Conservation (phyloP, 2,888 invertebrate species). For the Tenthredo notha region DNA sequence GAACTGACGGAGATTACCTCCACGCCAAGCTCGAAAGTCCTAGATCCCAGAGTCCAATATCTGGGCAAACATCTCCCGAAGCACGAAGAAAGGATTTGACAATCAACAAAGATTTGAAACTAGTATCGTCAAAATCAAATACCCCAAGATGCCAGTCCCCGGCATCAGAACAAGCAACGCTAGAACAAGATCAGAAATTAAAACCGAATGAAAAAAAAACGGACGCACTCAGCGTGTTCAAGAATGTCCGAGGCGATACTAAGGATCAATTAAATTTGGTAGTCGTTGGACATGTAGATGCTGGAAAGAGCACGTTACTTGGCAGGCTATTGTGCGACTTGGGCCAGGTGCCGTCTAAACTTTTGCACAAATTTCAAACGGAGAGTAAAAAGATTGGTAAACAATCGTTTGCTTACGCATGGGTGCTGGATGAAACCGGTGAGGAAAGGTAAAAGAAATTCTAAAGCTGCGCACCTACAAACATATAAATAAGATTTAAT, state of each 20-base stretch:
- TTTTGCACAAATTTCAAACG: slow-evolving; percentile 95
- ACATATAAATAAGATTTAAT: not conserved
- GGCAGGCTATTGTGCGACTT: slow-evolving; percentile 94
- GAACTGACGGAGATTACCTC: slow-evolving; percentile 67
- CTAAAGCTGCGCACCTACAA: not conserved
- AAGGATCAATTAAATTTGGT: slow-evolving; percentile 95
- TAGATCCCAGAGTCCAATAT: slow-evolving; percentile 71
- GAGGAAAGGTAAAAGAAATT: slow-evolving; percentile 87
- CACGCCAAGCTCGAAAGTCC: slow-evolving; percentile 67
- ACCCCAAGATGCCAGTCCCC: slow-evolving; percentile 87
- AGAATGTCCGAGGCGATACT: slow-evolving; percentile 87
- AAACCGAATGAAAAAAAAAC: slow-evolving; percentile 81
- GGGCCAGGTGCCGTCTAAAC: slow-evolving; percentile 83
- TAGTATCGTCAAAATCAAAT: slow-evolving; percentile 69
- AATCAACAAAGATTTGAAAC: slow-evolving; percentile 69
- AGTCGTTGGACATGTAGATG: slow-evolving; percentile 98
- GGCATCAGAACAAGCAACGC: slow-evolving; percentile 79
- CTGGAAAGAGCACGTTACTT: slow-evolving; percentile 98
- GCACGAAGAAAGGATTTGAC: slow-evolving; percentile 76
- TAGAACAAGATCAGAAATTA: slow-evolving; percentile 70
- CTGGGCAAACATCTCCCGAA: slow-evolving; percentile 70
- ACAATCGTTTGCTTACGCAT: slow-evolving; percentile 98
- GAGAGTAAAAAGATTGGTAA: slow-evolving; percentile 98
- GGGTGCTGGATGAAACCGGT: slow-evolving; percentile 99
- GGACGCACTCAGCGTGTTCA: slow-evolving; percentile 84